Evolutionary conservation across 1,140 invertebrate species (phyloP).

Genomic region (Drosophila tani): DNA sequence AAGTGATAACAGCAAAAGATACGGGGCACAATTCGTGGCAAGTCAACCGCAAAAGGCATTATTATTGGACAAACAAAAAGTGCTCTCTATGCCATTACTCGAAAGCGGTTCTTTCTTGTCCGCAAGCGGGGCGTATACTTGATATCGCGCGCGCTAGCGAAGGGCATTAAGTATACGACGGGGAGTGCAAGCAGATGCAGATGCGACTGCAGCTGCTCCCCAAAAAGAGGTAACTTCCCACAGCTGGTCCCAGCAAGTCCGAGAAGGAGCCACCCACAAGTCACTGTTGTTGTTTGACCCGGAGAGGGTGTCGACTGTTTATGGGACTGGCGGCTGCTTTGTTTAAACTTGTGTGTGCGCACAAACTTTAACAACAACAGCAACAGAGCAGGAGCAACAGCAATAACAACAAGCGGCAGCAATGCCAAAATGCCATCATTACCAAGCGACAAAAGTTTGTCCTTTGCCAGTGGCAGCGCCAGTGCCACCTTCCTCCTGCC

Average conservation of each 20-base stretch:
- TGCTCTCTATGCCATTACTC: background rate
- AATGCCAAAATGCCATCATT: conserved; percentile 82
- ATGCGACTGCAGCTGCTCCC: conserved; percentile 34
- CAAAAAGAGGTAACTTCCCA: too few relatives aligned
- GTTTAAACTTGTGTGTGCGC: conserved; percentile 77
- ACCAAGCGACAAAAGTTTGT: conserved; percentile 83
- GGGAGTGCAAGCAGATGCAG: conserved; percentile 24
- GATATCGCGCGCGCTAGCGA: conserved; percentile 22
- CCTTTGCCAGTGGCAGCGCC: conserved; percentile 59
- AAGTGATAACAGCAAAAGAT: conserved; percentile 49
- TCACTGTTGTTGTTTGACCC: conserved; percentile 70
- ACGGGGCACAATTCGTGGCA: conserved; percentile 17
- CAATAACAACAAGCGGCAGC: conserved; percentile 53
- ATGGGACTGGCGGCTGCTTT: conserved; percentile 82
- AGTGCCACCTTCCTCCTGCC: background rate
- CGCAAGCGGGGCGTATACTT: conserved; percentile 25
- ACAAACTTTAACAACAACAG: conserved; percentile 78
- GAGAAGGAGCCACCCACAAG: conserved; percentile 13
- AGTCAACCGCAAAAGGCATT: conserved; percentile 24
- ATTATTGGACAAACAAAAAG: conserved; percentile 5
- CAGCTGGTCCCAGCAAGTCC: background rate
- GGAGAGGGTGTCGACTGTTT: conserved; percentile 73
- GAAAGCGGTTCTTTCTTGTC: background rate
- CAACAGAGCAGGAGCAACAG: conserved; percentile 30
- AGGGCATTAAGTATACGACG: conserved; percentile 63